Base-by-base conservation (phyloP, 1,140 invertebrate genomes). In the Sitophilus oryzae region DNA sequence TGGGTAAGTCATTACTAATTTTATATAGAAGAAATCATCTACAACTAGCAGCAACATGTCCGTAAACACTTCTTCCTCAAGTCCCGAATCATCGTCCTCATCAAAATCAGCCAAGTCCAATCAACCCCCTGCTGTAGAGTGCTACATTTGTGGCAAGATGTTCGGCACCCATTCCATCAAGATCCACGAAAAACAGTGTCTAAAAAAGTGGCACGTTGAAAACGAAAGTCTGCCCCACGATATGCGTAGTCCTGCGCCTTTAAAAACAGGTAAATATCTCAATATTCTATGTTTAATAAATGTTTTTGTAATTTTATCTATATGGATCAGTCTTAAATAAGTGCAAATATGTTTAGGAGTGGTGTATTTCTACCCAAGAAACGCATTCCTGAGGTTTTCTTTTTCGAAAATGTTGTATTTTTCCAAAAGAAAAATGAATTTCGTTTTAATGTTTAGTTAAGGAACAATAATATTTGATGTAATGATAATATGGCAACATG, bases 181-280 rank as follows among this genome's bases (percentile, higher is more conserved):
- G 15, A 86, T 90, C 58, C 89, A 91, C 71, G 85, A 89, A 63
- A 86, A 86, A 1, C 82, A 87, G 56, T 91, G 88, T 66, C 66
- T 89, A 20, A 79, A 82, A 61, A 89, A 87, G 65, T 86, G 61
- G 63, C 36, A 59, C 22, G 47, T 30, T 9, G 63, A 61, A 54
- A 65, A 65, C 44, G 46, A 65, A 9, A 42, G 42, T 8, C 43
- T 61, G 22, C 60, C 63, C 0, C 21, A 56, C 2, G 61, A 65
- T 34, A 59, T 61, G 41, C 52, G 58, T 22, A 59, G 45, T 19
- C 54, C 58, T 9, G 59, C 65, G 4, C 57, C 57, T 1, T 2
- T 38, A 19, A 62, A 30, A 49, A 34, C n/a, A n/a, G n/a, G n/a
- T n/a, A n/a, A 30, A 30, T 30, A 5, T 30, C 5, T 30, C 25